Base-by-base conservation (phyloP, 2,113 vertebrate genomes). In the Neolamprologus ventralis region DNA sequence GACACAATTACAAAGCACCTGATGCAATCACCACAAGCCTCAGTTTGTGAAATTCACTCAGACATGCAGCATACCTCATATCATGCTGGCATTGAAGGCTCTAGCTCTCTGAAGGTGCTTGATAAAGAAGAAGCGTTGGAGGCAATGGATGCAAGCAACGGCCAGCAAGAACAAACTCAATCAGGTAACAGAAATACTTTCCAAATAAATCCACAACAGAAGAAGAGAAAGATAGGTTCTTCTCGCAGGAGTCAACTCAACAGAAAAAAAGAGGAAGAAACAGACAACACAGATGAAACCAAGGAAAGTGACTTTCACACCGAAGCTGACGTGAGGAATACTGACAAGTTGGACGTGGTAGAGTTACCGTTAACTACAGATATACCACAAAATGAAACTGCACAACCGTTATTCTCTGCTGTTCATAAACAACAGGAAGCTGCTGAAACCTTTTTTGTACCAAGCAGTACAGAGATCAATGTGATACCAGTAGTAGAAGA, bases 161-260 rank as follows among this genome's bases (percentile, higher is more conserved):
- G 13, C 26, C 83, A 47, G 12, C 75, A 80, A 85, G 79, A 53
- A 51, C 37, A 21, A 51, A 58, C 6, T 19, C 2, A 19, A 19
- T 83, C 42, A 31, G 63, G 79, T 45, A 19, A 78, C 21, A 79
- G 63, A 55, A 88, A 40, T 51, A 68, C 40, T 54, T 57, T 58
- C 7, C 81, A 82, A 37, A 65, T 26, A 53, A 91, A 87, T 58
- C 58, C 42, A 35, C 54, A 86, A 85, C 83, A 85, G 16, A 95
- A 80, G 80, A 93, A 71, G 51, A 95, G 87, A 83, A 95, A 92
- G 73, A 85, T 95, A 86, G 95, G 90, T 11, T 96, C 95, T 5
- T 92, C 91, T 83, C 93, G 92, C 49, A 90, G 45, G 78, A 51
- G 3, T 53, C 83, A 53, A 28, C 55, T 89, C 26, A 55, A 42